Conservation (phyloP, 2,113 vertebrate species). For the Zosterops japonicus region DNA sequence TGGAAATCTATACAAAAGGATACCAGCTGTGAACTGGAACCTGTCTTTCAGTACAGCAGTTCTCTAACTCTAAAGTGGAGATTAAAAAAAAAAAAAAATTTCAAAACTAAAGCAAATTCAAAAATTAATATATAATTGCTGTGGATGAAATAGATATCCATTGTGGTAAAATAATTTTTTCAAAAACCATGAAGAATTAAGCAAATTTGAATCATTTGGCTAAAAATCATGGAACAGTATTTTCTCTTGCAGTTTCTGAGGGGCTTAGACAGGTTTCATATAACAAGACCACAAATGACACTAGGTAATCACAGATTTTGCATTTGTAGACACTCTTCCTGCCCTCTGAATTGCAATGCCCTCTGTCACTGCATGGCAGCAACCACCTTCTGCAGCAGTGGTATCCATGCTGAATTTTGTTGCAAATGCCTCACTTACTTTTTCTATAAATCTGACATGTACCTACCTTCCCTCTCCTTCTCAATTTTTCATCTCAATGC, state of each 20-base stretch:
- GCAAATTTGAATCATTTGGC: background rate
- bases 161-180: background rate
- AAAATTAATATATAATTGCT: background rate
- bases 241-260: background rate
- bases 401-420: background rate
- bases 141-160: background rate
- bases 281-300: background rate
- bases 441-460: background rate
- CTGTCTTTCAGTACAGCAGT: background rate
- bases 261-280: background rate
- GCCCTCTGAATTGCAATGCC: background rate
- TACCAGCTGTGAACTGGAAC: background rate
- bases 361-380: background rate
- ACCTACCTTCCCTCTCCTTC: background rate
- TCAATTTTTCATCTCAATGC: background rate
- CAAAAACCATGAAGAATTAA: background rate
- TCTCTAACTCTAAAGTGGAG: background rate
- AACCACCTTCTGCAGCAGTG: background rate
- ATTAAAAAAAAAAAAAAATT: background rate
- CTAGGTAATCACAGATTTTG: background rate
- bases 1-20: background rate
- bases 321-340: background rate
- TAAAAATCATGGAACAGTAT: background rate
- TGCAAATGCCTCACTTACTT: background rate
- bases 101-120: background rate